Base-by-base conservation (phyloP, 2,797 vertebrate species). In the Betta splendens region DNA sequence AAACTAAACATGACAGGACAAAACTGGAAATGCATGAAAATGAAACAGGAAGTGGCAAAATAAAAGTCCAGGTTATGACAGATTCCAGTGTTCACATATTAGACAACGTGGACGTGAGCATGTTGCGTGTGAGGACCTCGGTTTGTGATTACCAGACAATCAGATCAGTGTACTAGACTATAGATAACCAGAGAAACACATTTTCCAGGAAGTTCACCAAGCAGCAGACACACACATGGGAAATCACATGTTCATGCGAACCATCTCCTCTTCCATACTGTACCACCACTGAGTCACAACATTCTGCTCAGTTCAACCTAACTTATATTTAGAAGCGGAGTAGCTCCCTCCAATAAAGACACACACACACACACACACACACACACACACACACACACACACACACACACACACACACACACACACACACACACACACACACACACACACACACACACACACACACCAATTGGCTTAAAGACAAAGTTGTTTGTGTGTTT, bases 251-350 rank as follows among this genome's bases (percentile, higher is more conserved):
- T 44, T 40, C 45, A 15, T 43, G 63, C 2, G 20, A 35, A 42
- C 54, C 69, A 21, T 57, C 23, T 44, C 37, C 55, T 69, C n/a
- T n/a, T n/a, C n/a, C n/a, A n/a, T n/a, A 36, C 50, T 61, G 43
- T 62, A 45, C 66, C 36, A 48, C 16, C 76, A 72, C 59, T 76
- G 69, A 87, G 67, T 85, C 78, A 81, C 36, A 79, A 84, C 86
- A 88, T 87, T 87, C 85, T 63, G 77, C 69, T 76, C 44, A 83
- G 78, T 81, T 80, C 84, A 86, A 26, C 74, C n/a, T 69, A 78
- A 23, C 68, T 87, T 91, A 92, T 81, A 90, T 90, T 89, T 89
- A 90, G 89, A 87, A 55, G 7, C 16, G 56, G 13, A 33, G 47
- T 17, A 17, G 50, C 42, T 28, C 45, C 5, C 45, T 16, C 45